These are phyloP conservation scores for Gephyroberyx darwinii DNA, from an alignment of 2,797 vertebrate genomes.

Conservation along the genomic window DNA sequence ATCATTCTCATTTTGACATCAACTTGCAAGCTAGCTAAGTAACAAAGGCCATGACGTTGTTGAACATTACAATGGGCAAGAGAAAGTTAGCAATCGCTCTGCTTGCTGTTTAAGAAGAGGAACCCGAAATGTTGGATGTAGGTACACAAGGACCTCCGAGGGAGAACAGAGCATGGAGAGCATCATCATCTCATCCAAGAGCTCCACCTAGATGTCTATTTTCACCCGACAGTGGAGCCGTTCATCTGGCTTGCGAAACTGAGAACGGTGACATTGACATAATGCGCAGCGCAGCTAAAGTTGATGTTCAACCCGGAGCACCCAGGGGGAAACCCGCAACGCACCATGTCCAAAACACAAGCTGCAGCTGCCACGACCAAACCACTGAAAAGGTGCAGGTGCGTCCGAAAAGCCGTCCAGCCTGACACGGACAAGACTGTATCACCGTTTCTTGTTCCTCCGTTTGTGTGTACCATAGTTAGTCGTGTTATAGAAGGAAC, in stretches of 20 bases:
- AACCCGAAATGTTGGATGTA: too few relatives aligned
- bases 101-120: conserved; percentile 4
- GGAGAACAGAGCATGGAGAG: background rate
- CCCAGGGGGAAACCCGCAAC: too few relatives aligned
- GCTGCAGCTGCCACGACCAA: conserved; percentile 10
- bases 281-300: too few relatives aligned
- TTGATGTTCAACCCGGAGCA: too few relatives aligned
- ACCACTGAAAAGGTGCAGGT: conserved; percentile 12
- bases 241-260: conserved; percentile 7
- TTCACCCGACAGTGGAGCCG: background rate
- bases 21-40: too few relatives aligned
- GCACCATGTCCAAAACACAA: background rate
- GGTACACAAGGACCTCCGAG: too few relatives aligned
- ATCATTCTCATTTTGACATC: too few relatives aligned
- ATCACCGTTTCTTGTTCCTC: conserved; percentile 9
- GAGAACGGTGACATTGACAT: background rate
- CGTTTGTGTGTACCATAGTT: background rate
- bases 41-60: too few relatives aligned
- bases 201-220: conserved; percentile 6
- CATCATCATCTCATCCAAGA: background rate
- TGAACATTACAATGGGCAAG: too few relatives aligned
- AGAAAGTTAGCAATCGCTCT: background rate
- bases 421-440: conserved; percentile 3
- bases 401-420: background rate
- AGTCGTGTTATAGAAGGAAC: conserved; percentile 18